Evolutionary conservation across 1,140 invertebrate genomes (phyloP).

Genomic region (Kradibia gibbosae): DNA sequence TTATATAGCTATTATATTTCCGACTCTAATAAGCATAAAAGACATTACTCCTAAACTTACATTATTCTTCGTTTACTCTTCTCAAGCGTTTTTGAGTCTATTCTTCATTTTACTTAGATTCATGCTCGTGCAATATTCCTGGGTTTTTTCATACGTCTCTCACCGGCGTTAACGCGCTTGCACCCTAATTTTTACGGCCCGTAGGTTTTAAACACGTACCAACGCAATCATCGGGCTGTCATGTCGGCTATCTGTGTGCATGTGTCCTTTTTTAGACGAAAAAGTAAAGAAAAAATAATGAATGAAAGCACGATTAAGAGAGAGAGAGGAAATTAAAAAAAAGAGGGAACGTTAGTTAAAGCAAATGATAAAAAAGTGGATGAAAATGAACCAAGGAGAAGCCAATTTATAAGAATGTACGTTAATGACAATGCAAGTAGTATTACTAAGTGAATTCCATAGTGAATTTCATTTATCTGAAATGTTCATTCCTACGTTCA

Average conservation of each 20-base stretch:
- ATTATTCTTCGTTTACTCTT: background rate
- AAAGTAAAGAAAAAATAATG: background rate
- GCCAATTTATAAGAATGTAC: background rate
- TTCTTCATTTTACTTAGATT: background rate
- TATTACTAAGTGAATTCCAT: no score
- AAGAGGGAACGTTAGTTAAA: background rate
- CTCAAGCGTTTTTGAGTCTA: background rate
- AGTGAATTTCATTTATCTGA: background rate
- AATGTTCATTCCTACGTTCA: background rate
- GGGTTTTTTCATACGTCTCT: background rate
- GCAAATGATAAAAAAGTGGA: background rate
- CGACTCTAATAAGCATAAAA: no score
- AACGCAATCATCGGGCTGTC: conserved; percentile 2
- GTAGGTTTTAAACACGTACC: background rate
- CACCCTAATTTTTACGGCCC: background rate
- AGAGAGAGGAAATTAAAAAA: background rate
- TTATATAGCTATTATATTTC: no score
- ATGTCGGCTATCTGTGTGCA: background rate
- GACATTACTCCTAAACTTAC: no score
- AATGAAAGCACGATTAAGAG: no score
- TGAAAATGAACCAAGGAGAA: background rate
- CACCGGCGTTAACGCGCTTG: background rate
- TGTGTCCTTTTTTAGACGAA: background rate
- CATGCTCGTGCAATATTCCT: background rate
- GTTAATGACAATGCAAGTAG: background rate